Conservation (phyloP, 2,888 invertebrate genomes). For the Phlogophora meticulosa region DNA sequence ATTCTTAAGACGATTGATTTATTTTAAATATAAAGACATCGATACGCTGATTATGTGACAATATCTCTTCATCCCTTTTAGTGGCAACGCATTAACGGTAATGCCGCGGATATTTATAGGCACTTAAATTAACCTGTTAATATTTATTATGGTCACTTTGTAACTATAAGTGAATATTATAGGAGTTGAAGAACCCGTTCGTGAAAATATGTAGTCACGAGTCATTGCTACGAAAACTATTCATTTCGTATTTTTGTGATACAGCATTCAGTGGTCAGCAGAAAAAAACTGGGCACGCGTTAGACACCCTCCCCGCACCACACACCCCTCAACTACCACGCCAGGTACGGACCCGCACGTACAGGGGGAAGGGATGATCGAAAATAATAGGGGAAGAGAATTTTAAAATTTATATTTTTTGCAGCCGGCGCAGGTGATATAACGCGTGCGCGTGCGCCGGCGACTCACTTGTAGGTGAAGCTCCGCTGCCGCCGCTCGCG, state of each 20-base stretch:
- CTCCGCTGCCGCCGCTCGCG: conserved; percentile 84
- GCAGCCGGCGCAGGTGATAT: conserved; percentile 91
- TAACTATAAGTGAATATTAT: conserved; percentile 8
- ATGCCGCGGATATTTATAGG: conserved; percentile 51
- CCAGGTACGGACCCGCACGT: conserved; percentile 90
- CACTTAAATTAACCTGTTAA: conserved; percentile 45
- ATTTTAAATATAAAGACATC: conserved; percentile 74
- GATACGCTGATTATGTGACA: conserved; percentile 70
- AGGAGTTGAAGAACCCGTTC: conserved; percentile 12
- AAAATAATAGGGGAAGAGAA: conserved; percentile 91
- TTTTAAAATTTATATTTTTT: conserved; percentile 91
- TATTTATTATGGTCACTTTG: conserved; percentile 13
- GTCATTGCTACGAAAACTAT: conserved; percentile 34
- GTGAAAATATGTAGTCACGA: conserved; percentile 18
- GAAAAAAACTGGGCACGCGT: conserved; percentile 89
- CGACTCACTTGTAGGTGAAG: conserved; percentile 89
- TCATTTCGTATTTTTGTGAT: conserved; percentile 68
- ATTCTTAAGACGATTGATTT: conserved; percentile 79
- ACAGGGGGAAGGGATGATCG: conserved; percentile 90
- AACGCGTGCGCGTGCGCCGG: conserved; percentile 89
- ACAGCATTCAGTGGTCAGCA: conserved; percentile 82
- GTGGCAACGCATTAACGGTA: conserved; percentile 53
- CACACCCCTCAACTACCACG: conserved; percentile 69
- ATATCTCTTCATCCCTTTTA: conserved; percentile 64
- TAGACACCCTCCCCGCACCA: conserved; percentile 74